Evolutionary conservation across 2,797 vertebrate species (phyloP), one percentile per base, ranked within the genome.

Genomic region (Telmatherina bonti): DNA sequence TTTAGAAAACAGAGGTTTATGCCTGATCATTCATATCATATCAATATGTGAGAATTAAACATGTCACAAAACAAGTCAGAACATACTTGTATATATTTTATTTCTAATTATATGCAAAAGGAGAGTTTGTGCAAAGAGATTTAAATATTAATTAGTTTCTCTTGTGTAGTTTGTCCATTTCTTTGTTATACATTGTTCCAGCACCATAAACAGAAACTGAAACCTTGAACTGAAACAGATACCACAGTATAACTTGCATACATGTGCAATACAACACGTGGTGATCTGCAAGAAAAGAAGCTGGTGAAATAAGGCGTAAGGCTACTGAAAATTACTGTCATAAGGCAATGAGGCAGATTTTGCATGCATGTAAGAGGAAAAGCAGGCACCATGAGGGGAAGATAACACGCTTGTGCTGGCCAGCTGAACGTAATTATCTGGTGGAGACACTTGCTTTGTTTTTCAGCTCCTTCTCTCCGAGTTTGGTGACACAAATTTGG

Each of bases 391-490:
- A 38, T 30, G 65, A 63, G 18, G 26, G 38, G 73, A 43, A 56
- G 63, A 62, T 57, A 18, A 29, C 54, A 53, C 67, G 61, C 55
- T 65, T 38, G 45, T 33, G 18, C n/a, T 22, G 47, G 10, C 47
- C 47, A 49, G 47, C n/a, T 24, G 47, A 22, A 22, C 1, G 24
- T 24, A 11, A 49, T 49, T 24, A 49, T 49, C 22, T 49, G 22
- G 47, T 11, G 7, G 51, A 24, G 12, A 52, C 22, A 26, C 12
- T 52, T 52, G 13, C 49, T 6, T 4, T 27, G 26, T 27, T 24
- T 13, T 27, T 26, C 8, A 52, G 24, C 22, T 26, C 24, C 47
- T 51, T 52, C 6, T 18, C 41, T 51, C 10, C 5, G 22, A 24
- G 47, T 22, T 49, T 26, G 49, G 49, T 26, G 24, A 26, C 9